These are phyloP conservation scores for Apostichopus leukothele DNA, from an alignment of 53 echinoderm and acorn worm species.

Conservation along the genomic window DNA sequence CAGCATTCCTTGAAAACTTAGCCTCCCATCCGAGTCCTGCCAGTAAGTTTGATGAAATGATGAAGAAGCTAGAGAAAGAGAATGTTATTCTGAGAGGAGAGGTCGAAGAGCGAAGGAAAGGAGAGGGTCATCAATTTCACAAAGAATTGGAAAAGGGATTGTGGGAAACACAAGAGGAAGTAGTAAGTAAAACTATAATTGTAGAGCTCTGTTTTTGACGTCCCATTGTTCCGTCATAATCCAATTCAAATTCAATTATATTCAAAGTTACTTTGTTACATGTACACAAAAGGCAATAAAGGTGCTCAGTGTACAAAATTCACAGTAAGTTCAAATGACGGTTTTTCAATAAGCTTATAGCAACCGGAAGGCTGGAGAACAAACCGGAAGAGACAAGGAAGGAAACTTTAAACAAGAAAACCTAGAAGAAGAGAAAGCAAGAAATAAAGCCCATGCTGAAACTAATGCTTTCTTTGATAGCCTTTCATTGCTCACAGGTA, in stretches of 20 bases:
- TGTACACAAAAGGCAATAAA: too few relatives aligned
- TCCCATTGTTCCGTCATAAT: not conserved
- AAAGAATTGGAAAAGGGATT: slow-evolving; percentile 58
- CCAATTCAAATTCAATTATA: not conserved
- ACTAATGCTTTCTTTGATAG: too few relatives aligned
- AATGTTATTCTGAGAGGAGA: not conserved
- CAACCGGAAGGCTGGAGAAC: too few relatives aligned
- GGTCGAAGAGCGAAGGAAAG: slow-evolving; percentile 10
- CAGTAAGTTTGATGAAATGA: not conserved
- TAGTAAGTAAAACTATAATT: slow-evolving; percentile 50
- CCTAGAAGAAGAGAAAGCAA: too few relatives aligned
- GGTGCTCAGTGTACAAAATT: too few relatives aligned
- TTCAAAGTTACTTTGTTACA: too few relatives aligned
- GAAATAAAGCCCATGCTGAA: too few relatives aligned
- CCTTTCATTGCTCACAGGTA: too few relatives aligned
- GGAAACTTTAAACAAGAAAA: too few relatives aligned
- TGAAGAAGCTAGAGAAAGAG: slow-evolving; percentile 18
- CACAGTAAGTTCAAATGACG: too few relatives aligned
- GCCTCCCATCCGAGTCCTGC: not conserved
- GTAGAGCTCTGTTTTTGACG: not conserved
- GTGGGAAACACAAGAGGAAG: slow-evolving; percentile 65
- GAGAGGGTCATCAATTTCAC: slow-evolving; percentile 8
- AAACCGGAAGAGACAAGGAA: too few relatives aligned
- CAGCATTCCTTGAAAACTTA: slow-evolving; percentile 29
- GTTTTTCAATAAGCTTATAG: too few relatives aligned